These are phyloP conservation scores for Fragariocoptes setiger DNA, from an alignment of 1,140 invertebrate genomes.

Conservation along the genomic window DNA sequence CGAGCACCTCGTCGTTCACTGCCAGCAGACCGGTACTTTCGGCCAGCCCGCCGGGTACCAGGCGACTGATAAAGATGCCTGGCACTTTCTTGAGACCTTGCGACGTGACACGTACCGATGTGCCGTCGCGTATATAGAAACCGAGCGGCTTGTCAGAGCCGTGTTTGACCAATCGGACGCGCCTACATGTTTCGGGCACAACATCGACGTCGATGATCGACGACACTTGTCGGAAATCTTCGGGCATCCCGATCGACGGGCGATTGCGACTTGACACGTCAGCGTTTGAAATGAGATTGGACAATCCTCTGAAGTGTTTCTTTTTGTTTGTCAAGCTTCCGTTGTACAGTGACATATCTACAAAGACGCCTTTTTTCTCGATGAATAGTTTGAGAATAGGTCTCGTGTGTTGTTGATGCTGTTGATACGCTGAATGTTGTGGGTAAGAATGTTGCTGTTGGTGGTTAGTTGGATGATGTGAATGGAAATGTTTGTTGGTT, in stretches of 20 bases:
- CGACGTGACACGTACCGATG: constrained; percentile 47
- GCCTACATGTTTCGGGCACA: constrained; percentile 78
- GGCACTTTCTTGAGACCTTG: constrained; percentile 51
- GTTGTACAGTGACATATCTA: neutral
- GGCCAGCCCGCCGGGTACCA: constrained; percentile 30
- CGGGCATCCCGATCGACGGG: constrained; percentile 43
- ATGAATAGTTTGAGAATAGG: neutral
- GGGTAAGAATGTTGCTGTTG: no score
- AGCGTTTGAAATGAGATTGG: constrained; percentile 16
- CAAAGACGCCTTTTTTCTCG: constrained; percentile 22
- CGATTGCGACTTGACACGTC: constrained; percentile 4
- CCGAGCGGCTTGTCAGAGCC: constrained; percentile 89
- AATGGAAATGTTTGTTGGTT: constrained; percentile 39
- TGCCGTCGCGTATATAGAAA: constrained; percentile 65
- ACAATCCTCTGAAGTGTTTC: constrained; percentile 34
- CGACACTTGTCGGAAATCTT: constrained; percentile 84
- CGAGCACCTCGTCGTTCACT: constrained; percentile 92
- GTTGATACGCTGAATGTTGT: no score
- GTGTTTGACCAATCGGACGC: constrained; percentile 82
- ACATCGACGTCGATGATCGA: constrained; percentile 98
- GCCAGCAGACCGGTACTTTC: constrained; percentile 85
- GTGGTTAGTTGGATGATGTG: no score
- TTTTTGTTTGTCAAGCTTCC: constrained; percentile 40
- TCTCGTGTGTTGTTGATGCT: neutral
- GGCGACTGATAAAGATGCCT: constrained; percentile 75